Evolutionary conservation across 2,888 invertebrate species (phyloP), one percentile per base, ranked within the genome.

Genomic region (Ophion costatus): DNA sequence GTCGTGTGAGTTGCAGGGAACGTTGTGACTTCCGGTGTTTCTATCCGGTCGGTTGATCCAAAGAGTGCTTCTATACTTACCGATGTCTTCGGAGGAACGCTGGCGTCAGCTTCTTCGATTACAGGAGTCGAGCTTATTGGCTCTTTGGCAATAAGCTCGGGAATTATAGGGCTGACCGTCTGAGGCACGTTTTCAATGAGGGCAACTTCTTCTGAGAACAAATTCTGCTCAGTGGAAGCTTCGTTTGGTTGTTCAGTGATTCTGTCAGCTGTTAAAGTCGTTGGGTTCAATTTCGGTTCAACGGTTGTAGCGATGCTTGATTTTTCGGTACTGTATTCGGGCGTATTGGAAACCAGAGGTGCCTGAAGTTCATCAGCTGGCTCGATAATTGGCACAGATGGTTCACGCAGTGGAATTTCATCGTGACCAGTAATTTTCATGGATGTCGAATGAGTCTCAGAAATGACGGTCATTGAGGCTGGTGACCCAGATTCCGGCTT

Each of bases 381-480:
- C 63, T 82, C 42, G 10, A 33, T 17, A 1, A 70, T 57, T 10
- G 84, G 82, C 56, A 73, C 76, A 14, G 82, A 17, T 57, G 80
- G 77, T 71, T 86, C 80, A 10, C 86, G 79, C 56, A 88, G 80
- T 24, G 88, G 87, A 17, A 89, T 63, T 75, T 89, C 89, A 20
- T 88, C 86, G 22, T 86, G 80, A n/a, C 88, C 89, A 7, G 88
- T 76, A 78, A 89, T 80, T 83, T 90, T 90, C 10, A 89, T 83
- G 0, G 90, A 89, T 7, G 90, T 89, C 10, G 90, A 88, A 42
- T 89, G 89, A 0, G 90, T 89, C 81, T 90, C 89, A 9, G 88
- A 84, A 74, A 86, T 63, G 0, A 87, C 82, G 57, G 82, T 78
- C 84, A 82, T 80, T 5, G 76, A 67, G 14, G 79, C 42, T 29